A percentile compares a stretch with the other conserved stretches of the same genome.
Evolutionary conservation across 2,888 invertebrate species (phyloP).

Genomic region (Hemithea aestivaria): DNA sequence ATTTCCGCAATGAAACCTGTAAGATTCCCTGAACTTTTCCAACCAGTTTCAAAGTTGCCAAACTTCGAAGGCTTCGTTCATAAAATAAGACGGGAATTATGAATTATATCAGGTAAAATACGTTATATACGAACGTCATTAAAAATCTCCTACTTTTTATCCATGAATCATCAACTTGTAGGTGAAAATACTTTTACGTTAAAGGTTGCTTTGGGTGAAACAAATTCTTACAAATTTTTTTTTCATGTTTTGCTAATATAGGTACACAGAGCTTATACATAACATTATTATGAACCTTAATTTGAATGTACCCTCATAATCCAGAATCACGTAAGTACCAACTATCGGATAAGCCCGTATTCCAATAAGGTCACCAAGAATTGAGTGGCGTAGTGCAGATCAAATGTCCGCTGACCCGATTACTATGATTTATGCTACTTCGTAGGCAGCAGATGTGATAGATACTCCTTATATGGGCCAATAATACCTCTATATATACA

Average conservation of each 20-base stretch:
- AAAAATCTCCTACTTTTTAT: too few species aligned
- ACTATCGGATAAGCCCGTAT: background rate
- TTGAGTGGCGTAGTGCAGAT: conserved; percentile 14
- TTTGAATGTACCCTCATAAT: conserved; percentile 8
- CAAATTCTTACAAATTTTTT: too few species aligned
- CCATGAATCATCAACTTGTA: too few species aligned
- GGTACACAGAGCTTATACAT: too few species aligned
- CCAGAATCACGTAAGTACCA: background rate
- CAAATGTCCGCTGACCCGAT: conserved; percentile 17
- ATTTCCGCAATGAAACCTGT: conserved; percentile 9
- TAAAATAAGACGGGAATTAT: too few species aligned
- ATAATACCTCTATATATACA: too few species aligned
- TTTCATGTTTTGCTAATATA: too few species aligned
- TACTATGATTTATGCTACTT: conserved; percentile 16
- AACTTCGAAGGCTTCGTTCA: conserved; percentile 4
- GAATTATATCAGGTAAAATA: too few species aligned
- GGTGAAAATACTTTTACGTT: background rate
- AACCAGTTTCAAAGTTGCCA: conserved; percentile 6
- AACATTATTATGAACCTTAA: too few species aligned
- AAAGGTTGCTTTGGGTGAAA: too few species aligned
- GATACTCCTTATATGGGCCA: too few species aligned
- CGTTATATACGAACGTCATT: too few species aligned
- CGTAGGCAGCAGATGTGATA: conserved; percentile 3
- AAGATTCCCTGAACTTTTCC: conserved; percentile 6
- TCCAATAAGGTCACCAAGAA: conserved; percentile 11